Conservation (phyloP, 1,140 invertebrate species). For the Drosophila biarmipes region DNA sequence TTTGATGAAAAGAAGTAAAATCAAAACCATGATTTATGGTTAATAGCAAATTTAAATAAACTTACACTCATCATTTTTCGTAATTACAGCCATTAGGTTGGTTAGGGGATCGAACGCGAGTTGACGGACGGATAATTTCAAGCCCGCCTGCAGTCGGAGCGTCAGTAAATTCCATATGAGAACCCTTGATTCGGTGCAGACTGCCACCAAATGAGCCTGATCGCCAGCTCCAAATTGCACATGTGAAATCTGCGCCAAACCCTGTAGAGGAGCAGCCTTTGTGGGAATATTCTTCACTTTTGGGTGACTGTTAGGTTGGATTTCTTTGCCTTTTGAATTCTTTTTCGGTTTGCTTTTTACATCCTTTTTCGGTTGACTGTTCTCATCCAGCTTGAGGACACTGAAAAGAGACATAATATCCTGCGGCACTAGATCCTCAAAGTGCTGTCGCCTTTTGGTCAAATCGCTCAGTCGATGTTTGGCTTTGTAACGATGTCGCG, state of each 20-base stretch:
- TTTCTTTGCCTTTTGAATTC: conserved; percentile 2
- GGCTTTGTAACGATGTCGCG: conserved; percentile 70
- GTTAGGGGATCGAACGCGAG: conserved; percentile 88
- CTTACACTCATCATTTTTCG: conserved; percentile 87
- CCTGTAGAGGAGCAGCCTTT: conserved; percentile 42
- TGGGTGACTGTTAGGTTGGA: conserved; percentile 18
- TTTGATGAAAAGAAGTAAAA: conserved; percentile 17
- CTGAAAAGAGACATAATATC: conserved; percentile 69
- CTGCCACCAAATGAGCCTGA: conserved; percentile 87
- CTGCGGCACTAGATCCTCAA: conserved; percentile 42
- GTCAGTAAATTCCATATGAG: conserved; percentile 91
- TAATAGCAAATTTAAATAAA: conserved; percentile 5
- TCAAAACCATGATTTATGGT: neutral
- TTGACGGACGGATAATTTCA: conserved; percentile 85
- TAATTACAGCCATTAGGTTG: conserved; percentile 88
- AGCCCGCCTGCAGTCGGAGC: conserved; percentile 85
- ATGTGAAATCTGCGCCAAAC: conserved; percentile 79
- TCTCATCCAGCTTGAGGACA: conserved; percentile 56
- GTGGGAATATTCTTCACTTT: conserved; percentile 1
- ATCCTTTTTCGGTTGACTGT: conserved; percentile 24
- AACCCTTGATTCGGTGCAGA: conserved; percentile 86
- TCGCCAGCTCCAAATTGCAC: conserved; percentile 88
- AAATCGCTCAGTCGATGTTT: conserved; percentile 62
- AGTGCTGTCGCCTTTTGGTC: conserved; percentile 35
- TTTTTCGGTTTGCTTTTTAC: conserved; percentile 5